Base-by-base conservation (phyloP, 2,113 vertebrate species). In the Elgaria multicarinata region DNA sequence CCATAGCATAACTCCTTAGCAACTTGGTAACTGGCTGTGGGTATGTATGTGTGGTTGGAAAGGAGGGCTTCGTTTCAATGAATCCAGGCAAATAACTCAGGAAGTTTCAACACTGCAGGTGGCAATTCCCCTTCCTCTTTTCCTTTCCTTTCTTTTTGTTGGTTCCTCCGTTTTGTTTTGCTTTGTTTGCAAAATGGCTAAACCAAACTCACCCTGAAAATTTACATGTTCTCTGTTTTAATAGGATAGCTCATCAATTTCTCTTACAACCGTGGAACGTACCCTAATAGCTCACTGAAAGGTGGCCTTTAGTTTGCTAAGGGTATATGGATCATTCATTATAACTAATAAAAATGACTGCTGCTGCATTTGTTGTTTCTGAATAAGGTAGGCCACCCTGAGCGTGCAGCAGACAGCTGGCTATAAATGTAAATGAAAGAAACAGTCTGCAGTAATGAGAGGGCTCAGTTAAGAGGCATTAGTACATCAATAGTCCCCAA, bases 341-440 rank as follows among this genome's bases (percentile, higher is more conserved):
- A 66, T 83, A 42, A 67, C 36, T 7, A 62, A 83, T 83, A 64
- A 83, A 44, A 82, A 50, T 2, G 1, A 28, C n/a, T 39, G 26
- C 67, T 62, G 78, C 31, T 72, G 44, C 44, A 20, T 9, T 44
- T 66, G 20, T 71, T 24, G 31, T 22, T 72, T 16, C n/a, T 36
- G 46, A 69, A 72, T 80, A 53, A 50, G 62, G 1, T 8, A 53
- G 64, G n/a, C 64, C 2, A 24, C n/a, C 44, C 16, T 55, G 20
- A 28, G 12, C 22, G 2, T 12, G 24, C 2, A 28, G 62, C 33
- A 79, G 75, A 69, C 64, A 69, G 39, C 72, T 44, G 36, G n/a
- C 62, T 42, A 64, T 42, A 83, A 83, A 83, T 83, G 58, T 83
- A 66, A 85, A 85, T 53, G 67, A 72, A 71, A 53, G 67, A 46